A percentile compares a stretch with the other conserved stretches of the same genome.
Conservation (phyloP, 2,113 vertebrate species). For the Sprattus sprattus region DNA sequence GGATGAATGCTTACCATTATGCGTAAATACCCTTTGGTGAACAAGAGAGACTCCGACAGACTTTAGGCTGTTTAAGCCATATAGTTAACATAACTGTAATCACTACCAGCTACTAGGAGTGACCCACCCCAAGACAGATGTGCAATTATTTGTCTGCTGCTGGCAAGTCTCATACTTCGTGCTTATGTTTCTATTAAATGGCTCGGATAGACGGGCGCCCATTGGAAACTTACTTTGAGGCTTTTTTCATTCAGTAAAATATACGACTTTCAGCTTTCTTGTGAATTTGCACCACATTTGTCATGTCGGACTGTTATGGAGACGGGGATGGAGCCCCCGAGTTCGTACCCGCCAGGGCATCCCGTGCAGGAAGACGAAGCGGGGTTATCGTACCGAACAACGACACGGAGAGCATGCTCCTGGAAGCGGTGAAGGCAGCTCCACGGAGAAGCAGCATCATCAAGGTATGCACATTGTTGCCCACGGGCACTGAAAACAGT, state of each 20-base stretch:
- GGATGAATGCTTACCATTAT: neutral
- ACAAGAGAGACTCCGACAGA: neutral
- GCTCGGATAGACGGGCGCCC: slow-evolving; percentile 28
- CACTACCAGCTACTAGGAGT: slow-evolving; percentile 23
- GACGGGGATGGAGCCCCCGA: slow-evolving; percentile 69
- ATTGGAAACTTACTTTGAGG: slow-evolving; percentile 53
- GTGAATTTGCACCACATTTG: neutral
- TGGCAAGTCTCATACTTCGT: neutral
- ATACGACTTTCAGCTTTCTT: neutral
- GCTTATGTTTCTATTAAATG: slow-evolving; percentile 45
- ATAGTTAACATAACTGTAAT: slow-evolving; percentile 41
- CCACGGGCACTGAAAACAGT: neutral
- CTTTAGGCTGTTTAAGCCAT: neutral
- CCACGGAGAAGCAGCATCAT: slow-evolving; percentile 95
- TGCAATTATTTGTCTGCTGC: slow-evolving; percentile 2
- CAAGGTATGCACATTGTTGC: slow-evolving; percentile 73
- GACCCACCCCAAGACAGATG: slow-evolving; percentile 31
- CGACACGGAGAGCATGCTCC: slow-evolving; percentile 70
- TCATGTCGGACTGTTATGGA: slow-evolving; percentile 67
- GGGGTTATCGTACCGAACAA: slow-evolving; percentile 70
- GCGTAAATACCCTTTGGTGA: slow-evolving; percentile 9
- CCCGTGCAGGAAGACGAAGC: slow-evolving; percentile 76
- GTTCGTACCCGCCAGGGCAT: slow-evolving; percentile 56
- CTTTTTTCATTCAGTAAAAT: slow-evolving; percentile 17
- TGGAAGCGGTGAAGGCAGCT: slow-evolving; percentile 82